phyloP scores from a whole-genome alignment of 2,113 vertebrate species.

The Megalops atlanticus region DNA sequence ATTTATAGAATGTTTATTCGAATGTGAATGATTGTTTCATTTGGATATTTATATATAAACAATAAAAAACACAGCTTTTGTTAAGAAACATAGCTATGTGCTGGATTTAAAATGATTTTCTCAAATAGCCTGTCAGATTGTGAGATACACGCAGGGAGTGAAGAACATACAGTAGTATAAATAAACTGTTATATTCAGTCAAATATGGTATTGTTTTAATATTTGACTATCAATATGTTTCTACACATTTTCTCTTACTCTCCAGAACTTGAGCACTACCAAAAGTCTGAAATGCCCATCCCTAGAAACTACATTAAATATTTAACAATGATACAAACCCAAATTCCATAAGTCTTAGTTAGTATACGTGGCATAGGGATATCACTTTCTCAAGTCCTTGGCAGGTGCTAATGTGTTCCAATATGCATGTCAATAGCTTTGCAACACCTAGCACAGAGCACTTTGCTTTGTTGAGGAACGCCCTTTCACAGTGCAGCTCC shows the following conservation, averaged over 20 bases:
- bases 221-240: not conserved
- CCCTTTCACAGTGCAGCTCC: slow-evolving; percentile 5
- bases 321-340: not conserved
- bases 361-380: not conserved
- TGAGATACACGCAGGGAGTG: too few species aligned
- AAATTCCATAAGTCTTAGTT: not conserved
- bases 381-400: not conserved
- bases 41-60: too few species aligned
- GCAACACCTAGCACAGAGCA: not conserved
- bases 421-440: not conserved
- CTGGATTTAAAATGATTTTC: too few species aligned
- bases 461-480: not conserved
- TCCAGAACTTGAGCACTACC: not conserved
- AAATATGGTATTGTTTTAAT: not conserved
- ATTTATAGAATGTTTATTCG: too few species aligned
- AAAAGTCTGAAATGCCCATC: too few species aligned
- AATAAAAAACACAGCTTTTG: too few species aligned
- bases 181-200: not conserved
- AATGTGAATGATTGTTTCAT: too few species aligned
- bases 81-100: too few species aligned
- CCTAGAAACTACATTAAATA: not conserved
- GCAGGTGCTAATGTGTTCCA: not conserved
- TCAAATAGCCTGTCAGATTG: not conserved
- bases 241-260: not conserved
- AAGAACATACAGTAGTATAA: too few species aligned